Evolutionary conservation across 2,888 invertebrate species (phyloP), one percentile per base, ranked within the genome.

Genomic region (Lasioglossum figueresi): DNA sequence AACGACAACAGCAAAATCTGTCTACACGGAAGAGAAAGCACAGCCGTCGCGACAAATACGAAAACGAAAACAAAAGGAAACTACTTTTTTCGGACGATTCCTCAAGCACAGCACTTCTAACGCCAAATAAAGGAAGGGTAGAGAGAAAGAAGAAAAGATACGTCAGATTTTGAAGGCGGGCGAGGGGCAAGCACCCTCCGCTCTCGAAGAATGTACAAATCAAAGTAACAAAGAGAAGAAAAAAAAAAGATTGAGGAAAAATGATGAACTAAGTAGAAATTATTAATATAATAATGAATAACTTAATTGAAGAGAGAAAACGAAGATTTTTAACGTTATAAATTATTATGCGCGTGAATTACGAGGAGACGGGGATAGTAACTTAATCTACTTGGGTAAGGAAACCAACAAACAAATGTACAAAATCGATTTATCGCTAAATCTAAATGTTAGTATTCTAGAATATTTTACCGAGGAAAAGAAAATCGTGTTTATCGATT

Each of bases 181-280:
- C 70, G 73, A 82, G 72, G 78, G 73, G 72, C 84, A 31, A 87
- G 88, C 90, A 90, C 92, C 92, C 92, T 93, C 93, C 93, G 93
- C 92, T 91, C 92, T 94, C 93, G 92, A 92, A 93, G 91, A 93
- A 93, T 94, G 95, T 94, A 95, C 95, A 95, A 95, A 95, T 94
- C 92, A 93, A 93, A 93, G 89, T 90, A 90, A 91, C 88, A 91
- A 89, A 92, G 52, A 52, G 27, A 31, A 37, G 48, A 52, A 40
- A 68, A 37, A 19, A 66, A 70, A 4, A 66, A 52, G 48, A 27
- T 12, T 16, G 45, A 82, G 70, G 83, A 73, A 88, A 82, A 85
- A 78, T 88, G 88, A 88, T 88, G 90, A 90, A 87, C 37, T 86
- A 85, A 88, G 93, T 92, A 94, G 93, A 93, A 94, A 93, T 93